Conservation (phyloP, 1,140 invertebrate genomes). For the Drosophila serrata region DNA sequence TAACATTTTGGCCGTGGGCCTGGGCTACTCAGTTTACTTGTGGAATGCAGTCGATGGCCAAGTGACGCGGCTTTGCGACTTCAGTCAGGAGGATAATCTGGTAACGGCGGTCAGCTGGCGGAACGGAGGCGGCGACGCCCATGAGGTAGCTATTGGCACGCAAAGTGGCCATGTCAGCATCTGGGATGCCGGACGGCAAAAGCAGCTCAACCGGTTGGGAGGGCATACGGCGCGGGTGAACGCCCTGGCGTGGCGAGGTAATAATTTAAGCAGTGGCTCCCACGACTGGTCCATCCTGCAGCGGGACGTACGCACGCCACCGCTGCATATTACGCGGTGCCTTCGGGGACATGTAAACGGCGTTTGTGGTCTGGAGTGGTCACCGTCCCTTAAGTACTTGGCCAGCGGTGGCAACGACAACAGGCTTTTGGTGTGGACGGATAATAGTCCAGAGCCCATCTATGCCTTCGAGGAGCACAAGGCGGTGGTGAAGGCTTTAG, state of each 20-base stretch:
- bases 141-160: slow-evolving; percentile 98
- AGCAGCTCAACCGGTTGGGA: slow-evolving; percentile 92
- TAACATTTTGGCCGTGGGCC: slow-evolving; percentile 98
- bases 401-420: slow-evolving; percentile 99
- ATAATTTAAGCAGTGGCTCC: slow-evolving; percentile 97
- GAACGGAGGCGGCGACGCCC: slow-evolving; percentile 97
- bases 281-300: slow-evolving; percentile 97
- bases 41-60: slow-evolving; percentile 99
- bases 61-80: slow-evolving; percentile 97
- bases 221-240: slow-evolving; percentile 97
- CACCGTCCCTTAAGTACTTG: slow-evolving; percentile 98
- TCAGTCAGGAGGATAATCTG: slow-evolving; percentile 95
- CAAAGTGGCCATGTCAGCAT: slow-evolving; percentile 98
- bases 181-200: slow-evolving; percentile 97
- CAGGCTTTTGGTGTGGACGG: slow-evolving; percentile 98
- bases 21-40: slow-evolving; percentile 98
- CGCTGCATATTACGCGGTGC: slow-evolving; percentile 91
- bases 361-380: slow-evolving; percentile 99
- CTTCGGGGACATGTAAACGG: slow-evolving; percentile 97
- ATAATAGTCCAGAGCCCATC: slow-evolving; percentile 92
- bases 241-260: slow-evolving; percentile 98
- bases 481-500: slow-evolving; percentile 99
- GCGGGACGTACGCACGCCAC: slow-evolving; percentile 94
- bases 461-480: slow-evolving; percentile 98
- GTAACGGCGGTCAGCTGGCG: slow-evolving; percentile 99